These are phyloP conservation scores for Campodea augens DNA, from an alignment of 1,140 invertebrate genomes.

Conservation along the genomic window DNA sequence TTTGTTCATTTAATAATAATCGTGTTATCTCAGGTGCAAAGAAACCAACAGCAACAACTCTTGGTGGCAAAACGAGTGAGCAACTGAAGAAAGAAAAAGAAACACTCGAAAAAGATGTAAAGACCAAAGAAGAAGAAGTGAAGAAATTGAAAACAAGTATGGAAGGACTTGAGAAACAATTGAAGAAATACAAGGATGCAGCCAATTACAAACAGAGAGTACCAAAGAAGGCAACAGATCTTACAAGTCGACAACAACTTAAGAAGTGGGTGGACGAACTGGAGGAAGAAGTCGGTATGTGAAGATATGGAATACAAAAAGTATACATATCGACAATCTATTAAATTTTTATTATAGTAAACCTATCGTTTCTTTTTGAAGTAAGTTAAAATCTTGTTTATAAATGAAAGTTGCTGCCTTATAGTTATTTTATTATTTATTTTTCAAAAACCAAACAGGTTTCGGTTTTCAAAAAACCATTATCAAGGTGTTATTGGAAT, in stretches of 20 bases:
- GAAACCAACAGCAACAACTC: constrained; percentile 6
- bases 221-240: constrained; percentile 44
- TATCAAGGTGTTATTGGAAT: too few species aligned
- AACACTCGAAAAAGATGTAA: constrained; percentile 29
- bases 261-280: constrained; percentile 58
- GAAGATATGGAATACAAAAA: too few species aligned
- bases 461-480: too few species aligned
- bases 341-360: too few species aligned
- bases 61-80: not conserved
- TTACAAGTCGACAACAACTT: constrained; percentile 45
- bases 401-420: too few species aligned
- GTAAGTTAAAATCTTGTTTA: too few species aligned
- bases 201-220: constrained; percentile 37
- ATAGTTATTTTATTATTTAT: too few species aligned
- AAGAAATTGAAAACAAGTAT: constrained; percentile 34
- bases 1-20: constrained; percentile 3
- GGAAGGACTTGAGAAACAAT: constrained; percentile 31
- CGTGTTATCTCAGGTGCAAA: constrained; percentile 9
- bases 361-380: too few species aligned
- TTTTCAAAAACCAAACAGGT: too few species aligned
- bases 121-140: constrained; percentile 24
- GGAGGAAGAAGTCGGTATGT: constrained; percentile 52
- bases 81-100: constrained; percentile 15
- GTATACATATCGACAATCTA: too few species aligned
- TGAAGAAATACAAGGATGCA: constrained; percentile 16